Conservation (phyloP, 2,113 vertebrate genomes). For the Stegastes partitus region DNA sequence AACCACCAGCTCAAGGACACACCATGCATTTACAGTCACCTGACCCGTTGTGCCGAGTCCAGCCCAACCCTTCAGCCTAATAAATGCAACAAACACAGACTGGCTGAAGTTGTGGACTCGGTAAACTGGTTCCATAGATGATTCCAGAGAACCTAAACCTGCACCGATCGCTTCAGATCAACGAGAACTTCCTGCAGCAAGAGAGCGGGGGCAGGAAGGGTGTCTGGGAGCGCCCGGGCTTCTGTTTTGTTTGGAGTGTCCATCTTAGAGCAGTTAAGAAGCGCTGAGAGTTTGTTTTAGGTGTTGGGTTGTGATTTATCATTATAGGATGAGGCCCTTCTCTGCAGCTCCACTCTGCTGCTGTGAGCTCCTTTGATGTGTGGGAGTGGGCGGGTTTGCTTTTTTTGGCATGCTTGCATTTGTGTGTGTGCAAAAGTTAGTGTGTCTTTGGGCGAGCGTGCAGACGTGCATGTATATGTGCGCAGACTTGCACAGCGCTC, state of each 20-base stretch:
- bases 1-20: slow-evolving; percentile 26
- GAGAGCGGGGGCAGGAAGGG: background rate
- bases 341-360: slow-evolving; percentile 34
- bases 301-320: slow-evolving; percentile 62
- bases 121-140: background rate
- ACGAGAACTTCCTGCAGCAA: background rate
- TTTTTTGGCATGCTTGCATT: slow-evolving; percentile 42
- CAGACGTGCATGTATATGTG: slow-evolving; percentile 7
- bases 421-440: slow-evolving; percentile 27
- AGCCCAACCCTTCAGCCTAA: too few species aligned
- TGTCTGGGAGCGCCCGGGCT: background rate
- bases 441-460: slow-evolving; percentile 10
- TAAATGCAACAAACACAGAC: background rate
- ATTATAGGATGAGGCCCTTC: slow-evolving; percentile 53
- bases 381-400: slow-evolving; percentile 6
- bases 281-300: slow-evolving; percentile 40
- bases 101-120: background rate
- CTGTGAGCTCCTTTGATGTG: slow-evolving; percentile 39
- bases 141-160: slow-evolving; percentile 4
- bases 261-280: slow-evolving; percentile 9
- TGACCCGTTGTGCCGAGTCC: background rate
- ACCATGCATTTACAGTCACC: background rate
- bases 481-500: slow-evolving; percentile 10
- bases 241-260: slow-evolving; percentile 36
- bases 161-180: slow-evolving; percentile 19